phyloP scores from a whole-genome alignment of 2,113 vertebrate genomes.

The Atrichornis clamosus region DNA sequence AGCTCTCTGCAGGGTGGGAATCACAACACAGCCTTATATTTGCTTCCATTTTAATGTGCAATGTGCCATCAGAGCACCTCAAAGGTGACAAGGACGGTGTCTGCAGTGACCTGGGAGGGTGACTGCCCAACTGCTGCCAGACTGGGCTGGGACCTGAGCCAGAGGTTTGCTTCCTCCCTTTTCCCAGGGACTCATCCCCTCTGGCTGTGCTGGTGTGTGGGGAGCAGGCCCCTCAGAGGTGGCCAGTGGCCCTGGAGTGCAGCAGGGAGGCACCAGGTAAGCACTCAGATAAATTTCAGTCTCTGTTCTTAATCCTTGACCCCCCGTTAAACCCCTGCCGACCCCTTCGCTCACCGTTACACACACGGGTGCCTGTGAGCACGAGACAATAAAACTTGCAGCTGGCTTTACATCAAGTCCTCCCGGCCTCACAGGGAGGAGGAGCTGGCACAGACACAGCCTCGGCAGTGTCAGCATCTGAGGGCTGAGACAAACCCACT shows the following conservation, averaged over 20 bases:
- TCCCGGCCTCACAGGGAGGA: neutral
- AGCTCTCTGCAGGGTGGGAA: neutral
- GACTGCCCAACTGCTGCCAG: rapidly evolving
- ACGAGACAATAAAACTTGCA: neutral
- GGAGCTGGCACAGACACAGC: neutral
- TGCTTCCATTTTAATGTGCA: neutral
- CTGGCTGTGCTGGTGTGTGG: rapidly evolving
- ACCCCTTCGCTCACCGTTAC: rapidly evolving
- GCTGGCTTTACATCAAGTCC: neutral
- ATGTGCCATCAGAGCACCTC: rapidly evolving
- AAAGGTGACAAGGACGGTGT: rapidly evolving
- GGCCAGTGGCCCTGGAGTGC: rapidly evolving
- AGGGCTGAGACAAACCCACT: neutral
- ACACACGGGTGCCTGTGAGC: rapidly evolving
- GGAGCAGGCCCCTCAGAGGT: neutral
- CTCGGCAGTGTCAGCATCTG: rapidly evolving
- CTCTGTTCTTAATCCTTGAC: neutral
- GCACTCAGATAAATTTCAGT: neutral
- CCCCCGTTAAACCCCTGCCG: neutral
- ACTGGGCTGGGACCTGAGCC: rapidly evolving
- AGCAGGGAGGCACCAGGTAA: neutral
- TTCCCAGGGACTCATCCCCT: neutral
- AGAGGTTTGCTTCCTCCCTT: neutral
- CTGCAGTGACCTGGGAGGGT: rapidly evolving
- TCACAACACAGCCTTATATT: rapidly evolving